Percentiles rank a stretch among this genome's conserved stretches.
Evolutionary conservation across 2,113 vertebrate genomes (phyloP).

Genomic region (Lepidothrix coronata): DNA sequence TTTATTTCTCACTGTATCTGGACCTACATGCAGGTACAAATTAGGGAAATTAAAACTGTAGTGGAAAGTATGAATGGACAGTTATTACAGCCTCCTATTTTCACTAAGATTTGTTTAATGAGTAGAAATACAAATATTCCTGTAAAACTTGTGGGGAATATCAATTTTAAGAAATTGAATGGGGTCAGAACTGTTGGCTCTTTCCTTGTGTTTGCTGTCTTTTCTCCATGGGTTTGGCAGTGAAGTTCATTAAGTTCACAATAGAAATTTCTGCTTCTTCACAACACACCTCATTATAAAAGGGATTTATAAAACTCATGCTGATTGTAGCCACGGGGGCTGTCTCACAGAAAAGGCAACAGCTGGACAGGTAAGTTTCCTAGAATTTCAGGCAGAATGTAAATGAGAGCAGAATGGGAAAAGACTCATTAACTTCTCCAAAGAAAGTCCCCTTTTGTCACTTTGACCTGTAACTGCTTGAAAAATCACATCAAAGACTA

Average conservation of each 20-base stretch:
- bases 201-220: not conserved
- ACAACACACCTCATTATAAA: constrained; percentile 46
- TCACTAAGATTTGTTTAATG: not conserved
- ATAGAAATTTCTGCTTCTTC: constrained; percentile 30
- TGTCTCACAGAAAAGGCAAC: not conserved
- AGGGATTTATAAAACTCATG: constrained; percentile 52
- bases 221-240: not conserved
- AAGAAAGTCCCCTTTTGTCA: not conserved
- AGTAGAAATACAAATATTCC: not conserved
- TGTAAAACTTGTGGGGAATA: not conserved
- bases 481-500: constrained; percentile 4
- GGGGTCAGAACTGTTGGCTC: not conserved
- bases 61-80: not conserved
- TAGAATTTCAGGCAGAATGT: constrained; percentile 26
- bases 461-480: not conserved
- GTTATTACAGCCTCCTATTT: not conserved
- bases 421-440: not conserved
- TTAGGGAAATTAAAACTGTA: not conserved
- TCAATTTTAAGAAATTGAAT: not conserved
- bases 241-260: constrained; percentile 25
- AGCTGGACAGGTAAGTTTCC: constrained; percentile 23
- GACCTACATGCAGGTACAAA: not conserved
- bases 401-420: constrained; percentile 28
- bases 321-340: constrained; percentile 36
- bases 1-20: not conserved